A percentile compares a stretch with the other conserved stretches of the same genome.
These are phyloP conservation scores for Epinephelus fuscoguttatus DNA, from an alignment of 2,113 vertebrate genomes.

Conservation along the genomic window DNA sequence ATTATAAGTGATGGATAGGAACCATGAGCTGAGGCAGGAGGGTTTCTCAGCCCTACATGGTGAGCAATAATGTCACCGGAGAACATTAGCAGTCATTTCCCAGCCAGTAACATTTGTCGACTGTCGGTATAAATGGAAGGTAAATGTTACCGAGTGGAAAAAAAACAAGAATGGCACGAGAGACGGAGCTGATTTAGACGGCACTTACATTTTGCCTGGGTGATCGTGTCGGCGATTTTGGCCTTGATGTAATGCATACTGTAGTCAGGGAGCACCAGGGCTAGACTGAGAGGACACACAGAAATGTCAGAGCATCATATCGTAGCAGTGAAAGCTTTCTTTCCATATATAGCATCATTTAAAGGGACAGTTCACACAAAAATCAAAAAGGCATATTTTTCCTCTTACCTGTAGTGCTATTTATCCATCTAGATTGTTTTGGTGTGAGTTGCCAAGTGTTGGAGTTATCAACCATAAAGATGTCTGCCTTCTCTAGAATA, in stretches of 20 bases:
- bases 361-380: no score
- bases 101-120: slow-evolving; percentile 16
- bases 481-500: no score
- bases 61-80: slow-evolving; percentile 23
- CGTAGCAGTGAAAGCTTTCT: background rate
- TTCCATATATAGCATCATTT: background rate
- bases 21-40: slow-evolving; percentile 28
- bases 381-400: no score
- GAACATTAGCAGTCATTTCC: slow-evolving; percentile 38
- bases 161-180: slow-evolving; percentile 26
- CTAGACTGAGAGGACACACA: slow-evolving; percentile 72
- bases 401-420: no score
- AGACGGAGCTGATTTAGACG: slow-evolving; percentile 3
- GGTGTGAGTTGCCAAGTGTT: no score
- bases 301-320: background rate
- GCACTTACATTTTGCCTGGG: slow-evolving; percentile 85
- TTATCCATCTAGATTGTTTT: no score
- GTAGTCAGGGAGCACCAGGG: slow-evolving; percentile 83
- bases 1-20: slow-evolving; percentile 55
- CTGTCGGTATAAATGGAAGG: slow-evolving; percentile 15
- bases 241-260: slow-evolving; percentile 80
- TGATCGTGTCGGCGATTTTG: slow-evolving; percentile 82
- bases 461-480: no score
- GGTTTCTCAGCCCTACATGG: slow-evolving; percentile 51
- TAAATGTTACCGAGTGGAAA: slow-evolving; percentile 39